Base-by-base conservation (phyloP, 2,888 invertebrate genomes). In the Boloria euphrosyne region DNA sequence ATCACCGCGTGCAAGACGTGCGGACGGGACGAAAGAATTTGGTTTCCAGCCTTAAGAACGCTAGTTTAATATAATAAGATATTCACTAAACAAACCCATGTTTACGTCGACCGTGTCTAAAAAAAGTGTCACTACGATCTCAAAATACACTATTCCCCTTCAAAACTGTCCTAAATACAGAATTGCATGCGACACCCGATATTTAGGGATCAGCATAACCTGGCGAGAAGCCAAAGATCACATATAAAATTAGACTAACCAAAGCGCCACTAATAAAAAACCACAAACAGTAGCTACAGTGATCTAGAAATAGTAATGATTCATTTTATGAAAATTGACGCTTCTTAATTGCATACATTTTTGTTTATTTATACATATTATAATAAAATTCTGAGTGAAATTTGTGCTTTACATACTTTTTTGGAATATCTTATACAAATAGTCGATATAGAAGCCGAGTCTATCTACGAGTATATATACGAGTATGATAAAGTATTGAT, bases 161-260 rank as follows among this genome's bases (percentile, higher is more conserved):
- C 81, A 83, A 86, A 87, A 81, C 78, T 82, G 87, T 85, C 86
- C 88, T 86, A 82, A 84, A 89, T 89, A 82, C 85, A 83, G 85
- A 85, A 87, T 84, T 83, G 87, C 87, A 87, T 63, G 84, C 78
- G 87, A 89, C 89, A 87, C 66, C 65, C 69, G 75, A 82, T 87
- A 88, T 89, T 86, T 87, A 83, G 79, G 78, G 84, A 85, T 83
- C 84, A 82, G 84, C 82, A 88, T 87, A 75, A 77, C 73, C 80
- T 90, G 90, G 90, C 80, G 4, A 5, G 13, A 58, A 68, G 86
- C 90, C 90, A 89, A 70, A 67, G 69, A 71, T 70, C 67, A 66
- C 47, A 55, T 66, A 65, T 62, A 68, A 68, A 73, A 73, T 71
- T 72, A 68, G 70, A 68, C 43, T 54, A 65, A 61, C 62, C 66